These are phyloP conservation scores for Eucidaris tribuloides DNA, from an alignment of 35 echinoderm and acorn worm genomes.

Conservation along the genomic window DNA sequence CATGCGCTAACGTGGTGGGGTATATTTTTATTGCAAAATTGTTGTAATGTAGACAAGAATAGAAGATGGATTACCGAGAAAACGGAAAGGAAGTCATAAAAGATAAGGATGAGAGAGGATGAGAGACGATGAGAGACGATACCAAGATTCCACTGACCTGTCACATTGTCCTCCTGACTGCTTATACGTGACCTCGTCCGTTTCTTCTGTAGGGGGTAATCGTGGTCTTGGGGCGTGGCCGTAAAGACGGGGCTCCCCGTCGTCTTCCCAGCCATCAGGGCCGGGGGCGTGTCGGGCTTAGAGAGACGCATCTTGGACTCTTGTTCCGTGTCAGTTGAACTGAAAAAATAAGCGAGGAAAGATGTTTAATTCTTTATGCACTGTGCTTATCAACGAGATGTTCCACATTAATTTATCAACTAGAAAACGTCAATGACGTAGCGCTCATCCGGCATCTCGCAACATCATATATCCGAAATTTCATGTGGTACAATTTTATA, in stretches of 20 bases:
- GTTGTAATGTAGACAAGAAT: too few relatives aligned
- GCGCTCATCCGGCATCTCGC: too few relatives aligned
- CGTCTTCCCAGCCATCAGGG: not conserved
- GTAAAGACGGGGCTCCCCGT: slow-evolving; percentile 52
- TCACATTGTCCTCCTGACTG: slow-evolving; percentile 36
- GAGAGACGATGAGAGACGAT: too few relatives aligned
- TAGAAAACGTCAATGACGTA: too few relatives aligned
- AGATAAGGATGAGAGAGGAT: too few relatives aligned
- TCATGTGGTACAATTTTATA: too few relatives aligned
- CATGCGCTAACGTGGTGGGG: too few relatives aligned
- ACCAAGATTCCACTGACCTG: slow-evolving; percentile 41
- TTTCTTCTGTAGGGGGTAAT: slow-evolving; percentile 38
- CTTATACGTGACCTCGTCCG: slow-evolving; percentile 25
- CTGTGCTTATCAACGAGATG: not conserved
- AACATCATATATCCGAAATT: too few relatives aligned
- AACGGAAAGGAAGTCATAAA: too few relatives aligned
- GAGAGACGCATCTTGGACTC: slow-evolving; percentile 4
- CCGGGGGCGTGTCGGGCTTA: not conserved
- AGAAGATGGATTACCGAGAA: too few relatives aligned
- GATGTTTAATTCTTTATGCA: not conserved
- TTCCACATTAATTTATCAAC: too few relatives aligned
- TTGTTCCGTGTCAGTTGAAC: slow-evolving; percentile 64
- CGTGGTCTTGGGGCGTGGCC: slow-evolving; percentile 69
- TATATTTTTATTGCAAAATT: too few relatives aligned
- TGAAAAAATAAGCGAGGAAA: not conserved